Percentiles rank a stretch among this genome's conserved stretches.
Conservation (phyloP, 2,797 vertebrate genomes). For the Spondyliosoma cantharus region DNA sequence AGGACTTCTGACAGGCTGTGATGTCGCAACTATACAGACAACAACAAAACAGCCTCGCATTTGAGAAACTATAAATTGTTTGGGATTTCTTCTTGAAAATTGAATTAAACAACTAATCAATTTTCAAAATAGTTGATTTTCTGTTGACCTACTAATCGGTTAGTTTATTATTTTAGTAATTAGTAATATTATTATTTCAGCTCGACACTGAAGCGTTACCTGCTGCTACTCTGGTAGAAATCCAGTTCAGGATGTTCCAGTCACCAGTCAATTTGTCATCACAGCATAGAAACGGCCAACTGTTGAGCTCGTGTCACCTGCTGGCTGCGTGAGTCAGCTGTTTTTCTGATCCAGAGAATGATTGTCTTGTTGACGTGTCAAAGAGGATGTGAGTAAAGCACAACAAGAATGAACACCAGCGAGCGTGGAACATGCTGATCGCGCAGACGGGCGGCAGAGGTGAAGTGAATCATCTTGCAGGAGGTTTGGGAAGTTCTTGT, state of each 20-base stretch:
- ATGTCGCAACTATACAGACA: too few relatives aligned
- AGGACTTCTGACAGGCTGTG: too few relatives aligned
- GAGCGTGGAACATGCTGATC: neutral
- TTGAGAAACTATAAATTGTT: neutral
- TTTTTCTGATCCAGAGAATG: too few relatives aligned
- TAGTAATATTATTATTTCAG: neutral
- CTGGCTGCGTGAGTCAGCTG: too few relatives aligned
- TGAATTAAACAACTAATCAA: too few relatives aligned
- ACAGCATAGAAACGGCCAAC: neutral
- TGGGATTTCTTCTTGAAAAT: too few relatives aligned
- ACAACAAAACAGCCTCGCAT: neutral
- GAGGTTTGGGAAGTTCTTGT: neutral
- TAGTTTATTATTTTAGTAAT: too few relatives aligned
- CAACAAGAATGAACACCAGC: neutral
- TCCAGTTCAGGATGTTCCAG: neutral
- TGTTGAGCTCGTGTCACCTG: neutral
- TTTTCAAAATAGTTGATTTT: neutral
- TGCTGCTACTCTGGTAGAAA: too few relatives aligned
- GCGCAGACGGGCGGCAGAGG: neutral
- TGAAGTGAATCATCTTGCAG: neutral
- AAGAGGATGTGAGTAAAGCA: too few relatives aligned
- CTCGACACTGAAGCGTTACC: neutral
- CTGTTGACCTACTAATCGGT: neutral
- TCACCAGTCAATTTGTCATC: neutral
- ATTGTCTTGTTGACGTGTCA: neutral